These are phyloP conservation scores for Amphibalanus amphitrite DNA, from an alignment of 1,140 invertebrate species.

Conservation along the genomic window DNA sequence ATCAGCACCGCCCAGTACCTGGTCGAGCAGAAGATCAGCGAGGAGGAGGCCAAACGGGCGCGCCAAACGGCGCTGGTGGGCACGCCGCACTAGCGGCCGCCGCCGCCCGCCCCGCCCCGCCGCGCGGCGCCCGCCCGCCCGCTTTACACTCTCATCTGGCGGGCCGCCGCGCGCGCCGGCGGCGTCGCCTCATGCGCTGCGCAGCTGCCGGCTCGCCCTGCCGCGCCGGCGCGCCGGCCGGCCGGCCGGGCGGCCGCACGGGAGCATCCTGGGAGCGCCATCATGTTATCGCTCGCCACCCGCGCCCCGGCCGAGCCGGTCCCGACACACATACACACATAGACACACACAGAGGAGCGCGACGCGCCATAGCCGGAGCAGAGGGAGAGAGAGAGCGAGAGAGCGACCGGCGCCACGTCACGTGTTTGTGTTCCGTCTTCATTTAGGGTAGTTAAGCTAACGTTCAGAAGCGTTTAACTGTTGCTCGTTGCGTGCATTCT, in stretches of 20 bases:
- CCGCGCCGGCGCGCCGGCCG: too few relatives aligned
- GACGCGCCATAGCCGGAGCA: too few relatives aligned
- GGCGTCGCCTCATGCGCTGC: not conserved
- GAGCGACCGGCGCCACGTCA: not conserved
- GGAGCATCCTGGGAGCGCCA: not conserved
- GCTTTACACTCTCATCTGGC: not conserved
- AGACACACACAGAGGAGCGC: too few relatives aligned
- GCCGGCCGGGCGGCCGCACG: too few relatives aligned
- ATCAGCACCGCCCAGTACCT: conserved; percentile 80
- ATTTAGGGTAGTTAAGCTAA: conserved; percentile 2
- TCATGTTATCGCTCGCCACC: not conserved
- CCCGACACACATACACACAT: too few relatives aligned
- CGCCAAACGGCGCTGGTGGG: conserved; percentile 54
- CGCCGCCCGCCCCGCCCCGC: too few relatives aligned
- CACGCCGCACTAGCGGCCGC: not conserved
- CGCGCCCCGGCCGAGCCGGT: too few relatives aligned
- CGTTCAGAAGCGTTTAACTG: not conserved
- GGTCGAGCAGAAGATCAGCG: conserved; percentile 86
- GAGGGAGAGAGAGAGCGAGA: too few relatives aligned
- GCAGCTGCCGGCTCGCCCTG: not conserved
- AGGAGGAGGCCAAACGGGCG: conserved; percentile 85
- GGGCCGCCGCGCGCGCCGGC: too few relatives aligned
- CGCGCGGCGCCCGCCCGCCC: too few relatives aligned
- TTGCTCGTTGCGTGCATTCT: not conserved
- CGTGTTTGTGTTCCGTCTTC: not conserved